phyloP scores from a whole-genome alignment of 2,113 vertebrate species.

The Elanoides forficatus region DNA sequence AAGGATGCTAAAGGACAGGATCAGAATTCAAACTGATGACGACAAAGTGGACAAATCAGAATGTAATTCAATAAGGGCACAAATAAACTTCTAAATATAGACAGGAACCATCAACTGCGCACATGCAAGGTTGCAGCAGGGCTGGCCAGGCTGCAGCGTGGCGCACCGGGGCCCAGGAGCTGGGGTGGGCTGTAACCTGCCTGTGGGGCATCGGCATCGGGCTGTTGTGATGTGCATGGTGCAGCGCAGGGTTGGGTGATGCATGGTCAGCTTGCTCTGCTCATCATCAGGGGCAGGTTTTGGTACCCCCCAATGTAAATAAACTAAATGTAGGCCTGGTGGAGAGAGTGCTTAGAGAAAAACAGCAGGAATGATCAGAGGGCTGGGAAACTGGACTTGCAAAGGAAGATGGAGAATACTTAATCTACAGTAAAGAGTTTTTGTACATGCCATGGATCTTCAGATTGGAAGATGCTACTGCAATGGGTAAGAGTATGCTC shows the following conservation, averaged over 20 bases:
- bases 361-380: background rate
- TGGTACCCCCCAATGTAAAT: background rate
- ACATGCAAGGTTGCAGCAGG: fast-evolving
- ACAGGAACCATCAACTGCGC: fast-evolving
- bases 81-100: background rate
- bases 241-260: background rate
- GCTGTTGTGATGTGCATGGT: fast-evolving
- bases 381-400: background rate
- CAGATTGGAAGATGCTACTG: background rate
- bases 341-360: background rate
- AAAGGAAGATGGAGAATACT: background rate
- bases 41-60: background rate
- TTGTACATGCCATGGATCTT: fast-evolving
- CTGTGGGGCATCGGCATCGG: fast-evolving
- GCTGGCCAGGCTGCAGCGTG: background rate
- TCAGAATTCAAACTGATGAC: background rate
- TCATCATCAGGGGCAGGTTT: background rate
- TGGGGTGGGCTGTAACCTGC: background rate
- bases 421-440: background rate
- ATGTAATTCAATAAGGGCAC: background rate
- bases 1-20: background rate
- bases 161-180: fast-evolving
- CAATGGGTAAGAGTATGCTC: background rate
- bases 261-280: background rate
- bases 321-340: background rate